phyloP scores from a whole-genome alignment of 2,797 vertebrate species.

The Cygnus olor region DNA sequence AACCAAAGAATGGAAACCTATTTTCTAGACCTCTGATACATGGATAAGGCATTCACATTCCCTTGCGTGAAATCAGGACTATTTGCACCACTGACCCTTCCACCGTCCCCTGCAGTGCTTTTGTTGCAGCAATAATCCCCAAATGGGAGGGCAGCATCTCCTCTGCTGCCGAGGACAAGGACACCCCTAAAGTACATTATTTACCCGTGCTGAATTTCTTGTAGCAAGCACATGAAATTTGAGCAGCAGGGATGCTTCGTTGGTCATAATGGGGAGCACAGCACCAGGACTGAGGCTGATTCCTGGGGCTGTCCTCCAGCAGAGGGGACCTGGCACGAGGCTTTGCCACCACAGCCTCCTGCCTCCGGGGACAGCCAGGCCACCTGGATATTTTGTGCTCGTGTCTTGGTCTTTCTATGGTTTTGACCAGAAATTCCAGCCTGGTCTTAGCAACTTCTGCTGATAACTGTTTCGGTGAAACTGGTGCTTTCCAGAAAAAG shows the following conservation, averaged over 20 bases:
- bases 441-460: neutral
- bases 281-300: neutral
- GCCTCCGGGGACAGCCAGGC: neutral
- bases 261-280: accelerated
- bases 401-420: neutral
- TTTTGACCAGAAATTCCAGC: constrained; percentile 5
- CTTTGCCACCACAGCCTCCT: neutral
- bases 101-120: neutral
- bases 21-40: neutral
- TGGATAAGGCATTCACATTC: neutral
- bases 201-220: neutral
- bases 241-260: accelerated
- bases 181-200: too few species aligned
- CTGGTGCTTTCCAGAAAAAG: constrained; percentile 2
- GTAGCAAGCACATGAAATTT: neutral
- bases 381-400: neutral
- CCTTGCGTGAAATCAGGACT: neutral
- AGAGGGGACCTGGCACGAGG: neutral
- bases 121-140: neutral
- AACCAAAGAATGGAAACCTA: neutral
- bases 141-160: neutral
- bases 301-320: neutral
- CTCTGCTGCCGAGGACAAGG: neutral
- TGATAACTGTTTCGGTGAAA: neutral
- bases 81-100: neutral